Evolutionary conservation across 2,797 vertebrate genomes (phyloP).

Genomic region (Hapalemur alaotrensis): DNA sequence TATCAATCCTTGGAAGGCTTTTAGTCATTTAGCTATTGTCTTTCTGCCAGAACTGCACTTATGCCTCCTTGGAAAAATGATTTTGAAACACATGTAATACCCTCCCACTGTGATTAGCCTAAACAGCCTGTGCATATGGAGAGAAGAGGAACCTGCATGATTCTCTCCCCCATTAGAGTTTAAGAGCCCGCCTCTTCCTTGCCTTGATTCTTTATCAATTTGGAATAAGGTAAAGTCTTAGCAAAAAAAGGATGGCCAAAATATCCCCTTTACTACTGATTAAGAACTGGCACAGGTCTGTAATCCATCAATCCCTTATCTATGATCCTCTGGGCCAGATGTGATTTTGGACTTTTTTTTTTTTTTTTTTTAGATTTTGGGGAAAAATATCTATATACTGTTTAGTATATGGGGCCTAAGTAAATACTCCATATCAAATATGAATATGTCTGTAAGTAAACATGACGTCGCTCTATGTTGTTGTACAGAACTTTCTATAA

Average conservation of each 20-base stretch:
- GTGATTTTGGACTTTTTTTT: not conserved
- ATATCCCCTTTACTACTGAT: not conserved
- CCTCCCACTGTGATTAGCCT: not conserved
- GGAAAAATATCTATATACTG: not conserved
- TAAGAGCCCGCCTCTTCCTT: not conserved
- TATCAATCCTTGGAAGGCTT: conserved; percentile 19
- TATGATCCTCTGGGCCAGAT: not conserved
- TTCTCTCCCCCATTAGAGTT: not conserved
- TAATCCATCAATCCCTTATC: not conserved
- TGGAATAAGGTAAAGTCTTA: not conserved
- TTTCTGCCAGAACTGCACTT: not conserved
- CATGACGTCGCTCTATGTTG: not conserved
- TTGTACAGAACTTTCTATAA: not conserved
- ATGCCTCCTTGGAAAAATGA: not conserved
- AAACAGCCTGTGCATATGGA: not conserved
- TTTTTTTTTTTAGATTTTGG: not conserved
- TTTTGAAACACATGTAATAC: conserved; percentile 8
- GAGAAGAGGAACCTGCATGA: not conserved
- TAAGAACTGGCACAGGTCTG: not conserved
- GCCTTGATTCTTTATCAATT: not conserved
- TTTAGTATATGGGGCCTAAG: not conserved
- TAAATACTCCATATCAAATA: not conserved
- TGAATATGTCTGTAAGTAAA: not conserved
- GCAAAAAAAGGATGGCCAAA: not conserved
- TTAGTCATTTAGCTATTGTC: not conserved